These are phyloP conservation scores for Bostrychus sinensis DNA, from an alignment of 2,113 vertebrate species.

Conservation along the genomic window DNA sequence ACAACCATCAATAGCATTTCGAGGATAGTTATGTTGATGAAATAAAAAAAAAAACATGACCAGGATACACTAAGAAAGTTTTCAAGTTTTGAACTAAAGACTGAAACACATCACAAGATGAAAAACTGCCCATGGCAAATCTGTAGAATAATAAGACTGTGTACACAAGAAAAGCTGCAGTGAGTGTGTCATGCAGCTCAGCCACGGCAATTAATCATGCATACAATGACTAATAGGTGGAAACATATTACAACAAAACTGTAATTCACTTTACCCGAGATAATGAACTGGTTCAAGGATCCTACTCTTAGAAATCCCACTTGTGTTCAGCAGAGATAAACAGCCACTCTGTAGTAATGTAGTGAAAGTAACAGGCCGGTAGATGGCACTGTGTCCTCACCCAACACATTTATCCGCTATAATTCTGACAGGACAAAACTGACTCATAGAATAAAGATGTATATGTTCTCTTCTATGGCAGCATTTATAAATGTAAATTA, in stretches of 20 bases:
- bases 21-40: too few species aligned
- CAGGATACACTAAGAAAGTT: too few species aligned
- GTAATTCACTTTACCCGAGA: slow-evolving; percentile 18
- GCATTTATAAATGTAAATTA: not conserved
- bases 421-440: not conserved
- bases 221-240: slow-evolving; percentile 21
- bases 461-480: slow-evolving; percentile 1
- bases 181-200: slow-evolving; percentile 14
- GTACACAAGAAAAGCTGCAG: not conserved
- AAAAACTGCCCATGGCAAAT: not conserved
- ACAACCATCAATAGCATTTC: too few species aligned
- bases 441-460: not conserved
- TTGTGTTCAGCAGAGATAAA: slow-evolving; percentile 4
- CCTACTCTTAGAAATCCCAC: slow-evolving; percentile 17
- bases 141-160: not conserved
- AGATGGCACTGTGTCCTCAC: slow-evolving; percentile 62
- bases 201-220: slow-evolving; percentile 6
- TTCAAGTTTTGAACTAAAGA: not conserved
- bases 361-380: not conserved
- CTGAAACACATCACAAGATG: not conserved
- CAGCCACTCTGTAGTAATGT: slow-evolving; percentile 11
- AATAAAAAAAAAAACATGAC: too few species aligned
- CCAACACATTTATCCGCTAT: slow-evolving; percentile 3
- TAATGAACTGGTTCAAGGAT: slow-evolving; percentile 33
- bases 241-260: slow-evolving; percentile 19